Evolutionary conservation across 1,140 invertebrate genomes (phyloP), one percentile per base, ranked within the genome.

Genomic region (Nephila pilipes): DNA sequence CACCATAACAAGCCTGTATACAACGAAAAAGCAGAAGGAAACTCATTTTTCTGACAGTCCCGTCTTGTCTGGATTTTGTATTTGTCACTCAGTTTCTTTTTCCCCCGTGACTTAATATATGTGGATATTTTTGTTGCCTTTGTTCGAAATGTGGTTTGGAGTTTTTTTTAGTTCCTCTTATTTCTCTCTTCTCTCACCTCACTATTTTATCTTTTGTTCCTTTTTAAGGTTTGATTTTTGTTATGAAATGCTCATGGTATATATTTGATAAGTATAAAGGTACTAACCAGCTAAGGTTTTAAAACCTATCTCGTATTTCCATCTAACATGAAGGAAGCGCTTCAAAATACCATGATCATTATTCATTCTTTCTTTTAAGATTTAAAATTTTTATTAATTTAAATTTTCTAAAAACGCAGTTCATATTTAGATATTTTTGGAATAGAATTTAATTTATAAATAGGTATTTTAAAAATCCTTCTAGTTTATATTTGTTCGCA

Each of bases 1-100:
- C 80, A 54, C 80, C 80, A 54, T 81, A 81, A 81, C 80, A 81
- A 81, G 80, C 80, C 80, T 22, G 22, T 22, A 10, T 81, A 81
- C 80, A 54, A 81, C 80, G 38, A 20, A 46, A 12, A n/a, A 38
- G 10, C 16, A 81, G 20, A 22, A n/a, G n/a, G 25, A 81, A 36
- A 18, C 54, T 38, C 36, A 81, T 81, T 75, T 81, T 81, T 81
- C 46, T 38, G 36, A 54, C 80, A 54, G 80, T 55, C 80, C 54
- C 80, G 80, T 54, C 46, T 20, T 8, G 36, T 5, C 6, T 10
- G 38, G 36, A 29, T 25, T 46, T 38, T 81, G 38, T 46, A 81
- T 81, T 81, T 81, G 80, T 81, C 80, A 81, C 80, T 46, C 38
- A 22, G 38, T 81, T 55, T n/a, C 32, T 36, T 32, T 32, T 32